Conservation (phyloP, 2,888 invertebrate species). For the Metalampra italica region DNA sequence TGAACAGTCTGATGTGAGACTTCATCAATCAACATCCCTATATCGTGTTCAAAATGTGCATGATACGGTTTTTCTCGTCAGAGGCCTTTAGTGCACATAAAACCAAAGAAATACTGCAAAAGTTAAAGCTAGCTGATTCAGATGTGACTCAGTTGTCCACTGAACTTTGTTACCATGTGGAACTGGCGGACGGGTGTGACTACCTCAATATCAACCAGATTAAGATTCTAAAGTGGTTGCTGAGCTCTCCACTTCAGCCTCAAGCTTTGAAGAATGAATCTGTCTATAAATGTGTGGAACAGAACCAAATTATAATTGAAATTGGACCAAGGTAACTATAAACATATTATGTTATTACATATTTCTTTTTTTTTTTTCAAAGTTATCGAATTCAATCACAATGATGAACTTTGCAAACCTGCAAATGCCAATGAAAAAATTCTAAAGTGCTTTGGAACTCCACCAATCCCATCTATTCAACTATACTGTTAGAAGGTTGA, state of each 20-base stretch:
- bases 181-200: conserved; percentile 70
- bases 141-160: conserved; percentile 78
- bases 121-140: conserved; percentile 66
- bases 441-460: no score
- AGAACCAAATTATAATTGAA: conserved; percentile 82
- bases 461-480: no score
- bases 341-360: conserved; percentile 23
- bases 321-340: conserved; percentile 92
- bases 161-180: conserved; percentile 91
- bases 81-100: conserved; percentile 81
- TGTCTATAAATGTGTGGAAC: conserved; percentile 56
- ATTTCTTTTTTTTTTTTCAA: conserved; percentile 2
- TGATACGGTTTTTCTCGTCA: conserved; percentile 79
- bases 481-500: no score
- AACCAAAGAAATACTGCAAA: conserved; percentile 76
- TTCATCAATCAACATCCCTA: conserved; percentile 22
- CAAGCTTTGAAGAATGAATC: conserved; percentile 77
- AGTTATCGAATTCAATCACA: background rate
- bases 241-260: conserved; percentile 84
- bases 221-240: conserved; percentile 85
- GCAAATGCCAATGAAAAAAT: no score
- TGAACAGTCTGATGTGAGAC: conserved; percentile 29
- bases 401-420: no score
- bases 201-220: conserved; percentile 79
- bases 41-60: conserved; percentile 59